A percentile compares a stretch with the other conserved stretches of the same genome.
Conservation (phyloP, 2,888 invertebrate species). For the Formica aserva region DNA sequence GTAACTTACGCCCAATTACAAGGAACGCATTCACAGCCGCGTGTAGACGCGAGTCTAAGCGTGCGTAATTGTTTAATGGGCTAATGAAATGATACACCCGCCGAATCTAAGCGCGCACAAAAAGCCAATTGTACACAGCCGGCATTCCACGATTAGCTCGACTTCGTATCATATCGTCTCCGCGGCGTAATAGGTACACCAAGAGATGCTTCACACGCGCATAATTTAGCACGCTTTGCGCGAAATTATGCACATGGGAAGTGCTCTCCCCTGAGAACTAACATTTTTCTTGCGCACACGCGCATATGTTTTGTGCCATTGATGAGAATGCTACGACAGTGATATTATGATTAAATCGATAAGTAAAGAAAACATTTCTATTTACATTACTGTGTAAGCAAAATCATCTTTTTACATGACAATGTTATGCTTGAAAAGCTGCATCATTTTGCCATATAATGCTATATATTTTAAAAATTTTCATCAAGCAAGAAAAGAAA, state of each 20-base stretch:
- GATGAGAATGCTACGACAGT: neutral
- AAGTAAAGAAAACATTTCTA: neutral
- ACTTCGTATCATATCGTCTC: slow-evolving; percentile 46
- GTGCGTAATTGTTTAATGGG: slow-evolving; percentile 82
- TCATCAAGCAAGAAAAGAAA: neutral
- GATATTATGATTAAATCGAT: neutral
- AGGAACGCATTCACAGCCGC: slow-evolving; percentile 78
- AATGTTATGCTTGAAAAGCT: neutral
- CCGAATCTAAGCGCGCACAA: slow-evolving; percentile 80
- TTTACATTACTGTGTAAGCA: neutral
- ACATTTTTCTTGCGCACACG: slow-evolving; percentile 23
- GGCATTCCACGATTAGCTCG: slow-evolving; percentile 71
- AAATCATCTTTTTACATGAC: neutral
- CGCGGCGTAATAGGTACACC: neutral
- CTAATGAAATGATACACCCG: slow-evolving; percentile 82
- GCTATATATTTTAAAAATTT: neutral
- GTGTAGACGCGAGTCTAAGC: slow-evolving; percentile 69
- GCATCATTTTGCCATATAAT: neutral
- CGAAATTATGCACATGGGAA: slow-evolving; percentile 49
- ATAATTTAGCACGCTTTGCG: slow-evolving; percentile 41
- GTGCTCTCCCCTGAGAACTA: slow-evolving; percentile 36
- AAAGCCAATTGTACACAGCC: slow-evolving; percentile 74
- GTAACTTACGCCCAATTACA: slow-evolving; percentile 72
- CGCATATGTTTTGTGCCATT: neutral
- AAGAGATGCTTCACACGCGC: slow-evolving; percentile 33